phyloP scores from a whole-genome alignment of 2,113 vertebrate species.

The Callorhinus ursinus region DNA sequence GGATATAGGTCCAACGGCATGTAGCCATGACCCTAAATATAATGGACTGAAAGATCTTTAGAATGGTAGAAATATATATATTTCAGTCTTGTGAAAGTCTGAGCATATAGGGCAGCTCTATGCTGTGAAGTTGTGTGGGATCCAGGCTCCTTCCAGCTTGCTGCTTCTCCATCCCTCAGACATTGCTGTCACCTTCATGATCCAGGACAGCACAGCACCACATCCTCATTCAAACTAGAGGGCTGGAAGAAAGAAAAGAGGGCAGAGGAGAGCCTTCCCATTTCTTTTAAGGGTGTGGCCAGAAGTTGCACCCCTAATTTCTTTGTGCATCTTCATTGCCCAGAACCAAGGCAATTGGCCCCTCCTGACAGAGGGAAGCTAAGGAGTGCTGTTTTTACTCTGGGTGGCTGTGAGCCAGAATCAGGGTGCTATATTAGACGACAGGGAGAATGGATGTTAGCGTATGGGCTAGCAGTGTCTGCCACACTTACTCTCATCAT shows the following conservation, averaged over 20 bases:
- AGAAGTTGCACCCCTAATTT: neutral
- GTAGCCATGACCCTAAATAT: neutral
- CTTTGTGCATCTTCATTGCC: neutral
- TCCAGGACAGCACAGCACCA: accelerated
- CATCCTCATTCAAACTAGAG: neutral
- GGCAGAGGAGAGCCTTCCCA: neutral
- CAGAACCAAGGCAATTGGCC: neutral
- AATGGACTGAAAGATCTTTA: neutral
- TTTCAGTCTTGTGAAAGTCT: neutral
- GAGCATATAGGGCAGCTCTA: neutral
- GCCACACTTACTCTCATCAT: neutral
- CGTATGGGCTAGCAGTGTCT: neutral
- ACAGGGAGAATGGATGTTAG: neutral
- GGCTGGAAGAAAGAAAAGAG: neutral
- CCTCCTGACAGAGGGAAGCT: neutral
- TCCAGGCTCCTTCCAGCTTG: neutral
- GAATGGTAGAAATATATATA: neutral
- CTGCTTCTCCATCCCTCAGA: neutral
- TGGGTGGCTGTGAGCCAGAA: neutral
- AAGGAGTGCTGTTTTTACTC: neutral
- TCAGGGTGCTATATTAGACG: neutral
- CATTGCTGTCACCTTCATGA: neutral
- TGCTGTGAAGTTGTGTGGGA: neutral
- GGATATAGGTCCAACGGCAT: neutral
- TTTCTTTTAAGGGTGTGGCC: neutral